Percentiles rank a stretch among this genome's conserved stretches.
Conservation (phyloP, 1,140 invertebrate genomes). For the Drosophila kanapiae region DNA sequence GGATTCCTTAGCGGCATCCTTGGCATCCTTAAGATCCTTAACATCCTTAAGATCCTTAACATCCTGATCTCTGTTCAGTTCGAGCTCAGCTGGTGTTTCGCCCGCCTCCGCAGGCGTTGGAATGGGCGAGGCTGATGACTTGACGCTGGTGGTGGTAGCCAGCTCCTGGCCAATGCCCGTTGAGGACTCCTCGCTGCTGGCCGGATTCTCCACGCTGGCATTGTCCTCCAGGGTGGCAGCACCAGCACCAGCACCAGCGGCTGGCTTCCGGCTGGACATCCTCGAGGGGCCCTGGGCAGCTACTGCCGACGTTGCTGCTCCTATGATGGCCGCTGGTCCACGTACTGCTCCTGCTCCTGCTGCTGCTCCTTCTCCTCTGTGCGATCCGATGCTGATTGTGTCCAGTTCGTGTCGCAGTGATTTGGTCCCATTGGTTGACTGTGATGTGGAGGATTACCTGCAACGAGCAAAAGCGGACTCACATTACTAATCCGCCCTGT, state of each 20-base stretch:
- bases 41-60: not conserved
- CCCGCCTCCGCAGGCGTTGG: constrained; percentile 14
- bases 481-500: constrained; percentile 64
- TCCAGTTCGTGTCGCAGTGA: constrained; percentile 65
- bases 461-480: not conserved
- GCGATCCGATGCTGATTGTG: constrained; percentile 55
- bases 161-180: constrained; percentile 6
- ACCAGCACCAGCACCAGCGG: constrained; percentile 22
- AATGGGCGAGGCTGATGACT: constrained; percentile 9
- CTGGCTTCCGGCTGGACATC: constrained; percentile 79
- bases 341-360: constrained; percentile 15
- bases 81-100: constrained; percentile 6
- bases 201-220: constrained; percentile 25
- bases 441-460: constrained; percentile 44
- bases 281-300: constrained; percentile 68
- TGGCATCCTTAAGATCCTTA: constrained; percentile 5
- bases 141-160: not conserved
- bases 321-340: constrained; percentile 61
- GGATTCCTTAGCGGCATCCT: constrained; percentile 17
- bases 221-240: constrained; percentile 32
- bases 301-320: constrained; percentile 73
- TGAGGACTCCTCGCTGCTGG: constrained; percentile 27
- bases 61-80: constrained; percentile 5
- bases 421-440: constrained; percentile 81
- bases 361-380: constrained; percentile 6